Evolutionary conservation across 1,140 invertebrate species (phyloP).

Genomic region (Rhagoletis pomonella): DNA sequence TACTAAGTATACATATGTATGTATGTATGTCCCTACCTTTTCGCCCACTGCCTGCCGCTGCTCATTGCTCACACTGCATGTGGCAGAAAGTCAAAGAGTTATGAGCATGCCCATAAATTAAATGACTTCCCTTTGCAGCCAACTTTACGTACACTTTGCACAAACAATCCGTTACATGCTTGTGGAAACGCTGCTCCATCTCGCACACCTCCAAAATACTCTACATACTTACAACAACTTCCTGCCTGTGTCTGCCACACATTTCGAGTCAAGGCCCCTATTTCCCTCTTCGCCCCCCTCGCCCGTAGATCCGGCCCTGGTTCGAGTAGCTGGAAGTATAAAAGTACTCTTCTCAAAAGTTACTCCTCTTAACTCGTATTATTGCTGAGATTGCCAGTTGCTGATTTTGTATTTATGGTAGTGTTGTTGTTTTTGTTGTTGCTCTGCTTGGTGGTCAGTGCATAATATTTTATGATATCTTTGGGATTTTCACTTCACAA

Average conservation of each 20-base stretch:
- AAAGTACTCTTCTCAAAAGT: conserved; percentile 26
- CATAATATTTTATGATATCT: conserved; percentile 51
- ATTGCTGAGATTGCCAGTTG: conserved; percentile 43
- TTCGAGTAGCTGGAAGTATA: conserved; percentile 2
- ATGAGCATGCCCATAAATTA: conserved; percentile 54
- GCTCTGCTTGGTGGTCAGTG: conserved; percentile 49
- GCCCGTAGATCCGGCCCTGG: neutral
- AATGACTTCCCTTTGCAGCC: conserved; percentile 30
- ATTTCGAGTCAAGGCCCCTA: neutral
- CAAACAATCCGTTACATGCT: neutral
- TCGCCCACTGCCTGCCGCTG: neutral
- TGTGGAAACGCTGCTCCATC: neutral
- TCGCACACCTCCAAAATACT: conserved; percentile 31
- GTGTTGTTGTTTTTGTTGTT: neutral
- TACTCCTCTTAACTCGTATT: conserved; percentile 5
- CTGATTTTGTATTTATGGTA: neutral
- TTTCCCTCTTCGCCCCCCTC: neutral
- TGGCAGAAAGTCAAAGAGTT: conserved; percentile 54
- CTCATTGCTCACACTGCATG: conserved; percentile 8
- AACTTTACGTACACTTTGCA: neutral
- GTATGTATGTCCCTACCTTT: neutral
- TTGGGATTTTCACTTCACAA: conserved; percentile 48
- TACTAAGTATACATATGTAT: neutral
- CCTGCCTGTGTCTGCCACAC: conserved; percentile 2
- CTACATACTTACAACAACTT: neutral